phyloP scores from a whole-genome alignment of 2,113 vertebrate genomes.

The Orientallactaga bullata region DNA sequence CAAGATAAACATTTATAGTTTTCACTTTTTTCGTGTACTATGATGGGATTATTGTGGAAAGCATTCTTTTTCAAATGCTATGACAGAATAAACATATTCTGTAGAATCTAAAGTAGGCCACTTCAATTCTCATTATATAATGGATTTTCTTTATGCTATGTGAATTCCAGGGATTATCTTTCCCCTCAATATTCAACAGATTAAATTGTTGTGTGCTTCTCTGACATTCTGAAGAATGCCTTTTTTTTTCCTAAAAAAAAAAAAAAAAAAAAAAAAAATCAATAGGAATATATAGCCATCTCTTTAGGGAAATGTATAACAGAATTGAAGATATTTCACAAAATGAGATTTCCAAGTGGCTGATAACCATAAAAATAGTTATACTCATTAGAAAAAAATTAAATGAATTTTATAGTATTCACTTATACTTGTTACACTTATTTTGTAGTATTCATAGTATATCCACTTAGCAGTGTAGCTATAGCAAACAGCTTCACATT shows the following conservation, averaged over 20 bases:
- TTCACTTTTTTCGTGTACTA: not conserved
- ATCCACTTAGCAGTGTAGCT: not conserved
- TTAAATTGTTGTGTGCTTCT: not conserved
- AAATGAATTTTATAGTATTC: no score
- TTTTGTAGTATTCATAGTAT: no score
- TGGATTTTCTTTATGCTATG: constrained; percentile 10
- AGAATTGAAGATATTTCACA: constrained; percentile 9
- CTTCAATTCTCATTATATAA: constrained; percentile 29
- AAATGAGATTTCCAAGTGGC: constrained; percentile 25
- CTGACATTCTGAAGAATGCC: not conserved
- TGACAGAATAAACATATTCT: constrained; percentile 19
- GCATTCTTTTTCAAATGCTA: constrained; percentile 22
- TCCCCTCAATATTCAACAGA: not conserved
- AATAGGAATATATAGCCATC: not conserved
- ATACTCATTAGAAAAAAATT: not conserved
- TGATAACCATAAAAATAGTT: not conserved
- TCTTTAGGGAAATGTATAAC: constrained; percentile 20
- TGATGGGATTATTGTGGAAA: constrained; percentile 32
- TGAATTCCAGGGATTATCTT: not conserved
- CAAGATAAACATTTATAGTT: constrained; percentile 25
- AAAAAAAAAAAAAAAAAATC: constrained; percentile 10
- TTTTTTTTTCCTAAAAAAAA: no score
- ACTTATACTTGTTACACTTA: no score
- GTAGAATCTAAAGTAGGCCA: not conserved
- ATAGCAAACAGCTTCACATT: not conserved